Evolutionary conservation across 1,140 invertebrate species (phyloP), one percentile per base, ranked within the genome.

Genomic region (Drosophila neocordata): DNA sequence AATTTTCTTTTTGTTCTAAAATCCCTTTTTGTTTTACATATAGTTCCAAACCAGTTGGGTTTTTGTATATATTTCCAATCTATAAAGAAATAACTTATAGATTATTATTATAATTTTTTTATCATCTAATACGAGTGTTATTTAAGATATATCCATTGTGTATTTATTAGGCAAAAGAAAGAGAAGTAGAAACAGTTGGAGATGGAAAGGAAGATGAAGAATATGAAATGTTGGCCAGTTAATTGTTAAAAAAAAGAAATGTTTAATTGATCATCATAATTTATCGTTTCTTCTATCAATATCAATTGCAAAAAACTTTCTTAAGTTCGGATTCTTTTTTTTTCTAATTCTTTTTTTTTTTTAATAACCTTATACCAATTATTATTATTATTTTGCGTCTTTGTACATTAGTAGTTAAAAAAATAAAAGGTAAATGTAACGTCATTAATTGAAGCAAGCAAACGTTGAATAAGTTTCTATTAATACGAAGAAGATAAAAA

Each of bases 371-470:
- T 59, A 65, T 35, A 31, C 27, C 27, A 31, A 53, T 51, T 57
- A 71, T 61, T 48, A 71, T 61, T 48, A 56, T 65, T 65, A 69
- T 65, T 79, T 79, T 67, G 65, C 70, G 59, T 72, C 70, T 59
- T 63, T 85, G 64, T 85, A 80, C 52, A 66, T 80, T 74, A 80
- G 68, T 80, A 85, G 77, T 53, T 77, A 78, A 85, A 82, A 66
- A 51, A 27, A 67, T n/a, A n/a, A n/a, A n/a, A n/a, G n/a, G 41
- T 48, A 11, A 48, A 48, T 48, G 57, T 41, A 64, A 24, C 41
- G 35, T 53, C 15, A 64, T 37, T 12, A 55, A 41, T 34, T 55
- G 27, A 53, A 12, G n/a, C 35, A 62, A 51, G 48, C 8, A 64
- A 65, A 24, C 35, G n/a, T 27, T 15, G 8, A 12, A 18, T 5